phyloP scores from a whole-genome alignment of 2,797 vertebrate genomes.

The Anguilla marmorata region DNA sequence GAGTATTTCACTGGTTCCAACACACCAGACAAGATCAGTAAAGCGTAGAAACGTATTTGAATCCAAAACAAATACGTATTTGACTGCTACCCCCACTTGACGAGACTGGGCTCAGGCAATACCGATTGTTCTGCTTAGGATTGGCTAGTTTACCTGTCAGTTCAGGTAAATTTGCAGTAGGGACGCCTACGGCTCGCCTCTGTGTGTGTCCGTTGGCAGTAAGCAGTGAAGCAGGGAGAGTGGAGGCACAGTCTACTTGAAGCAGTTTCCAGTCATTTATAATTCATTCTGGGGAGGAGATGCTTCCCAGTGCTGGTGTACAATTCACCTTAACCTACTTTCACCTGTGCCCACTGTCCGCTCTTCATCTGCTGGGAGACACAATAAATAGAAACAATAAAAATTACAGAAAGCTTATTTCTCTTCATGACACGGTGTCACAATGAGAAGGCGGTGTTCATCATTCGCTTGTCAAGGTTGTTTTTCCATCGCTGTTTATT shows the following conservation, averaged over 20 bases:
- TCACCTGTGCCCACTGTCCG: background rate
- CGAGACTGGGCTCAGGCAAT: background rate
- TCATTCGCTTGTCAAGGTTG: background rate
- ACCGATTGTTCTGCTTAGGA: background rate
- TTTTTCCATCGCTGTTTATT: background rate
- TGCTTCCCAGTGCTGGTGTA: background rate
- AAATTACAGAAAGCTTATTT: background rate
- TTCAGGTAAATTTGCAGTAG: background rate
- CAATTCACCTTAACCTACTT: slow-evolving; percentile 2
- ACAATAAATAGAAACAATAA: background rate
- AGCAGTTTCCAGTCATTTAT: background rate
- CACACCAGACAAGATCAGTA: no score
- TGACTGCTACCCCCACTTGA: background rate
- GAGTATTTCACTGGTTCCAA: no score
- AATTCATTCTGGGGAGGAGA: background rate
- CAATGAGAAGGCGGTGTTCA: background rate
- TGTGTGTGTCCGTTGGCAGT: background rate
- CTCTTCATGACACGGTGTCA: background rate
- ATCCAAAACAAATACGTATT: no score
- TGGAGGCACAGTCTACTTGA: background rate
- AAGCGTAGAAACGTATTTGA: no score
- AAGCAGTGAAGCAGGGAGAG: background rate
- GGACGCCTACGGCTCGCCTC: background rate
- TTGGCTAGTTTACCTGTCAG: background rate
- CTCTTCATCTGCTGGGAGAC: background rate